Conservation (phyloP, 2,113 vertebrate genomes). For the Anolis carolinensis region DNA sequence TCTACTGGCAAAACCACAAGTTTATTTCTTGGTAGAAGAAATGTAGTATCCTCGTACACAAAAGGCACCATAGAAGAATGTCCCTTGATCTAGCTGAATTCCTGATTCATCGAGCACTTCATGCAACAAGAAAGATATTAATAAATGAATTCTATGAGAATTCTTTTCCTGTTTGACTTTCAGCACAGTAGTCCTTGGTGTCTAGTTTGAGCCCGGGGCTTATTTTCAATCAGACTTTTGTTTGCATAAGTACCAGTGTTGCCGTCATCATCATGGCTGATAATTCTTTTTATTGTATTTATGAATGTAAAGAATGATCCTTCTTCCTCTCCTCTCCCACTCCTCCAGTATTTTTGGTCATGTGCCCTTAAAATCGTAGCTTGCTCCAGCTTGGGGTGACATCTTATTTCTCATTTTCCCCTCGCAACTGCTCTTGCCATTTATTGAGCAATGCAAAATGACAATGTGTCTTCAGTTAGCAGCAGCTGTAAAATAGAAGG, state of each 20-base stretch:
- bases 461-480: background rate
- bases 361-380: conserved; percentile 27
- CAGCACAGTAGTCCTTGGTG: conserved; percentile 70
- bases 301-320: conserved; percentile 59
- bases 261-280: conserved; percentile 61
- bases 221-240: conserved; percentile 75
- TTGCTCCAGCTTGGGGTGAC: conserved; percentile 26
- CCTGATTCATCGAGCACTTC: conserved; percentile 56
- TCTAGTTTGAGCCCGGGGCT: conserved; percentile 65
- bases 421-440: conserved; percentile 44
- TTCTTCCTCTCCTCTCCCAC: background rate
- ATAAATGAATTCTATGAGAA: conserved; percentile 67
- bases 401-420: conserved; percentile 41
- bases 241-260: conserved; percentile 77
- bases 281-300: conserved; percentile 67
- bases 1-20: background rate
- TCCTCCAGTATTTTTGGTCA: conserved; percentile 42
- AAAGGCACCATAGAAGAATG: conserved; percentile 40
- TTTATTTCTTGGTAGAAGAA: background rate
- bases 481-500: accelerated
- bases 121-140: conserved; percentile 68
- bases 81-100: conserved; percentile 38
- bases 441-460: conserved; percentile 49
- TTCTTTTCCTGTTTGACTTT: conserved; percentile 72
- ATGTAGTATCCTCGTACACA: background rate